Conservation (phyloP, 2,888 invertebrate species). For the Drosophila limbata region DNA sequence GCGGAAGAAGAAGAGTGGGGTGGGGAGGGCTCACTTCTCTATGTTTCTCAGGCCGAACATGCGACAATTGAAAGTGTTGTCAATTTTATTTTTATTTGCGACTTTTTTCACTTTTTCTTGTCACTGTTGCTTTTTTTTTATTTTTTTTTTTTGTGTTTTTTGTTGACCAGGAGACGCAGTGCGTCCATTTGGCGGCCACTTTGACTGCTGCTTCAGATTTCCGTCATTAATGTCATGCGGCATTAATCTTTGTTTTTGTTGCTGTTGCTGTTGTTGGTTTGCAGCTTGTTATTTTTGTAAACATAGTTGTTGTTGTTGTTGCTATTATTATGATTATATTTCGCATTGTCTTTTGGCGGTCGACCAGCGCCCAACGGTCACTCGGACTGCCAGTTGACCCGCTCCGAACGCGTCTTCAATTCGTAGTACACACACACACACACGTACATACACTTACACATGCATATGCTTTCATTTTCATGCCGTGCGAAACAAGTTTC, state of each 20-base stretch:
- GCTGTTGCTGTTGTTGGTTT: slow-evolving; percentile 26
- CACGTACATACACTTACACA: neutral
- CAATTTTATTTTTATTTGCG: slow-evolving; percentile 56
- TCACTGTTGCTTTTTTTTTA: slow-evolving; percentile 22
- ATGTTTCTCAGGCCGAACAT: slow-evolving; percentile 47
- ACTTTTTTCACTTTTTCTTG: slow-evolving; percentile 19
- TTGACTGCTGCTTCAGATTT: slow-evolving; percentile 65
- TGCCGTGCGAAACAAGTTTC: slow-evolving; percentile 45
- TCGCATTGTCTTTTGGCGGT: slow-evolving; percentile 60
- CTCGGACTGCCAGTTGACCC: slow-evolving; percentile 53
- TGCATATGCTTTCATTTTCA: slow-evolving; percentile 22
- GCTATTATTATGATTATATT: slow-evolving; percentile 56
- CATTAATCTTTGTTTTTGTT: slow-evolving; percentile 64
- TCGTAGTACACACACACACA: neutral
- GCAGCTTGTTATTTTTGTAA: slow-evolving; percentile 49
- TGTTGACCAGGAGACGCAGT: slow-evolving; percentile 18
- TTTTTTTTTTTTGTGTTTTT: neutral
- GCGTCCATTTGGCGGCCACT: slow-evolving; percentile 57
- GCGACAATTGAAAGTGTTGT: slow-evolving; percentile 78
- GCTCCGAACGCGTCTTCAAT: slow-evolving; percentile 42
- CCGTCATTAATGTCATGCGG: slow-evolving; percentile 80
- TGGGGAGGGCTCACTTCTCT: slow-evolving; percentile 21
- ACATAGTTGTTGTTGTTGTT: slow-evolving; percentile 19
- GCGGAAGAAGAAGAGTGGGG: neutral
- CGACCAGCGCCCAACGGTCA: slow-evolving; percentile 44